Percentiles rank a stretch among this genome's conserved stretches.
These are phyloP conservation scores for Hypolimnas misippus DNA, from an alignment of 2,888 invertebrate species.

Conservation along the genomic window DNA sequence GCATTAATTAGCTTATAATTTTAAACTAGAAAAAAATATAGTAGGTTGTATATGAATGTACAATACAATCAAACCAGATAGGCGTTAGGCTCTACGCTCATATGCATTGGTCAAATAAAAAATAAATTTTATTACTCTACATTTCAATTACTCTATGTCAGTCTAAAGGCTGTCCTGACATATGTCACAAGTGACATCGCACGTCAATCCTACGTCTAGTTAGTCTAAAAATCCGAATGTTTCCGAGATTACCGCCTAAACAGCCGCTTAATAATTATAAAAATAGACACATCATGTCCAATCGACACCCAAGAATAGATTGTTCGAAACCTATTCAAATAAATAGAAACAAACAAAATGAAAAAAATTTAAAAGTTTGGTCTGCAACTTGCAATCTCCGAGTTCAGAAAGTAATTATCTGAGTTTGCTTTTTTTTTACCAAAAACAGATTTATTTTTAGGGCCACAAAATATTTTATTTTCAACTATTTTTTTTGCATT, in stretches of 20 bases:
- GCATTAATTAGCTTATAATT: no score
- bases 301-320: not conserved
- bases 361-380: no score
- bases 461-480: no score
- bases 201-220: constrained; percentile 36
- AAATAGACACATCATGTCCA: not conserved
- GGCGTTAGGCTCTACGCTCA: not conserved
- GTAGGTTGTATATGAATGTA: no score
- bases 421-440: no score
- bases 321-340: not conserved
- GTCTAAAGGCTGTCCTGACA: constrained; percentile 20
- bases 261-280: not conserved
- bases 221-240: constrained; percentile 30
- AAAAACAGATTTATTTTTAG: no score
- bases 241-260: constrained; percentile 1
- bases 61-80: no score
- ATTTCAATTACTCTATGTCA: constrained; percentile 20
- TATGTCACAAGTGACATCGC: constrained; percentile 30
- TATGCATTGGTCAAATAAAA: not conserved
- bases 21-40: no score
- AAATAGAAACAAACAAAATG: no score
- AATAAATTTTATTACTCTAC: not conserved
- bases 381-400: no score
- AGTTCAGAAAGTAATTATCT: no score
- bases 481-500: no score